These are phyloP conservation scores for Rhinatrema bivittatum DNA, from an alignment of 2,797 vertebrate genomes.

Conservation along the genomic window DNA sequence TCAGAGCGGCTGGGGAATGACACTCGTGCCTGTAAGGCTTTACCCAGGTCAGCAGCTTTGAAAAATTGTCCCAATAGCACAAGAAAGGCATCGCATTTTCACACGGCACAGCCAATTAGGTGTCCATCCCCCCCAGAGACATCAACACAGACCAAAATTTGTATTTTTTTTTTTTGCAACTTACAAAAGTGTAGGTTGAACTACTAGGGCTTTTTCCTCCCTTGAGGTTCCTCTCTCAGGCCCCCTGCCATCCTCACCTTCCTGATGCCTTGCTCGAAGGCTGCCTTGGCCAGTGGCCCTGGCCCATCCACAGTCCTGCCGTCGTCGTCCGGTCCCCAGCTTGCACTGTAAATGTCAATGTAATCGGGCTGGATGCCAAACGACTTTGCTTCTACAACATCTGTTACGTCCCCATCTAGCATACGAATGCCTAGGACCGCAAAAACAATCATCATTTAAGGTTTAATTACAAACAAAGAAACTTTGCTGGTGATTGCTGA, in stretches of 20 bases:
- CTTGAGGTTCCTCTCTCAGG: too few species aligned
- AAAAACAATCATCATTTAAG: conserved; percentile 27
- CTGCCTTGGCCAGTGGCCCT: conserved; percentile 61
- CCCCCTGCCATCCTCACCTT: conserved; percentile 72
- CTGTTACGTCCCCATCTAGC: conserved; percentile 69
- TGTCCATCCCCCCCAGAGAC: too few species aligned
- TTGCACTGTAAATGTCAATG: conserved; percentile 71
- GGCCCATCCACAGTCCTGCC: conserved; percentile 69
- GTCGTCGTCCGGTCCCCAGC: conserved; percentile 70
- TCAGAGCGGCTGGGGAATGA: too few species aligned
- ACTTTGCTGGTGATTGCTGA: conserved; percentile 6
- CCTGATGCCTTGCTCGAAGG: conserved; percentile 80
- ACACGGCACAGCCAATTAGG: too few species aligned
- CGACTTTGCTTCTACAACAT: conserved; percentile 69
- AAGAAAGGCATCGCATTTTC: too few species aligned
- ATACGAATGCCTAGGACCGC: conserved; percentile 66
- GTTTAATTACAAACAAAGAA: conserved; percentile 19
- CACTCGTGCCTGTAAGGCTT: too few species aligned
- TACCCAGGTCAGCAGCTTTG: too few species aligned
- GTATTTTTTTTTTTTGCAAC: too few species aligned
- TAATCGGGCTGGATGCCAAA: conserved; percentile 67
- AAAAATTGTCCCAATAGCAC: too few species aligned
- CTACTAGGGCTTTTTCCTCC: too few species aligned
- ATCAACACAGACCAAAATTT: too few species aligned
- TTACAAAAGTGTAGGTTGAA: too few species aligned